phyloP scores from a whole-genome alignment of 2,797 vertebrate species.

The Channa striata region DNA sequence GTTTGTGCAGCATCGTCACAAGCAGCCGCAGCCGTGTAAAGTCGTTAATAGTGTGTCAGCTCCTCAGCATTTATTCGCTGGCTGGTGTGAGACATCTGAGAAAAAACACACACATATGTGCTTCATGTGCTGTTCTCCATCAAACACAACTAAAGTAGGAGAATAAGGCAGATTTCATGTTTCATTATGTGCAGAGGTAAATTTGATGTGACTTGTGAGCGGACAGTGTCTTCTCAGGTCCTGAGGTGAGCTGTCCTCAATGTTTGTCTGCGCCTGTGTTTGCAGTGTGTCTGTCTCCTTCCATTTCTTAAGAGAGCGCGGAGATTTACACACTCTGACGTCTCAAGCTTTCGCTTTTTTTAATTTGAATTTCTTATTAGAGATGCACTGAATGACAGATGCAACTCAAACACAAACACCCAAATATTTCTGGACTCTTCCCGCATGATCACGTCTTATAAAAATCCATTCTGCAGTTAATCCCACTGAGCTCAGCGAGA shows the following conservation, averaged over 20 bases:
- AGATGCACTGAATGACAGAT: neutral
- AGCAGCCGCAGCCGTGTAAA: constrained; percentile 34
- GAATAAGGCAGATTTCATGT: neutral
- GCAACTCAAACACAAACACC: neutral
- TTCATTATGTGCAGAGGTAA: neutral
- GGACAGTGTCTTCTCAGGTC: neutral
- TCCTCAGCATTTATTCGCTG: constrained; percentile 46
- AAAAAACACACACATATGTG: too few species aligned
- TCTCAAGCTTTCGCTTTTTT: constrained; percentile 2
- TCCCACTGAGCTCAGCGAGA: neutral
- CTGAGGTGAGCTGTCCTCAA: neutral
- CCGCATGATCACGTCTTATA: neutral
- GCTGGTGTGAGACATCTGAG: constrained; percentile 16
- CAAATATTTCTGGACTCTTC: neutral
- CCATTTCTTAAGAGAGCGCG: constrained; percentile 33
- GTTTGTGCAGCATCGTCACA: constrained; percentile 2
- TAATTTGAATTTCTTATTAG: constrained; percentile 4
- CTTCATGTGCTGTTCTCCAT: neutral
- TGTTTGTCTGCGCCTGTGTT: neutral
- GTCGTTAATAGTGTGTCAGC: constrained; percentile 31
- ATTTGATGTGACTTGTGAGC: neutral
- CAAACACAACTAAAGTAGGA: neutral
- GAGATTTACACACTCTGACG: neutral
- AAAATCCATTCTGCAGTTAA: constrained; percentile 15
- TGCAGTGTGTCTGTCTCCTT: constrained; percentile 19